These are phyloP conservation scores for Tenthredo livida DNA, from an alignment of 2,888 invertebrate genomes.

Conservation along the genomic window DNA sequence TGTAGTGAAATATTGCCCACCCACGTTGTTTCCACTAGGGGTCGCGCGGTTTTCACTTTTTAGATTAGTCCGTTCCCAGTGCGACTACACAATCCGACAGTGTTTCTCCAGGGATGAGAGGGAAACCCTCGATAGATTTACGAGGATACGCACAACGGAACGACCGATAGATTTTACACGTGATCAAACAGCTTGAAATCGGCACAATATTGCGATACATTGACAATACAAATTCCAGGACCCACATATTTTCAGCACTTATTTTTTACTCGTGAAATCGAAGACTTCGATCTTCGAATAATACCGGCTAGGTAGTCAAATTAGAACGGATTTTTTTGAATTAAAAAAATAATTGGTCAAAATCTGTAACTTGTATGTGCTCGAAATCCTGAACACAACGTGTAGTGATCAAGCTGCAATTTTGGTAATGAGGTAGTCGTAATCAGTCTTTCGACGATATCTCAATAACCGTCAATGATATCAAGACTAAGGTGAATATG, in stretches of 20 bases:
- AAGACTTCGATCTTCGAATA: no score
- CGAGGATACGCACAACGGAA: background rate
- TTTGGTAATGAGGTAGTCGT: background rate
- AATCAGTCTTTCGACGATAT: background rate
- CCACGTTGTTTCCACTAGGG: constrained; percentile 23
- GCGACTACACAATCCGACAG: background rate
- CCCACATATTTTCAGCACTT: no score
- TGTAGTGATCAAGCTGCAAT: background rate
- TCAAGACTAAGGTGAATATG: background rate
- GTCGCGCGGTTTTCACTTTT: constrained; percentile 40
- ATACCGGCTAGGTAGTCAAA: no score
- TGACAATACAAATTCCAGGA: background rate
- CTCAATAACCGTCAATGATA: background rate
- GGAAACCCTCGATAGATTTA: constrained; percentile 16
- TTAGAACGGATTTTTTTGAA: no score
- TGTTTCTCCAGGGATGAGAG: constrained; percentile 1
- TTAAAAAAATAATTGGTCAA: no score
- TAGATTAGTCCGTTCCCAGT: constrained; percentile 14
- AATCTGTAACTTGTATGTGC: no score
- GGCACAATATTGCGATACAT: background rate
- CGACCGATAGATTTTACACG: constrained; percentile 26
- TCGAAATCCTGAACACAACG: background rate
- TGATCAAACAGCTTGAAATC: background rate
- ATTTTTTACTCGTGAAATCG: no score
- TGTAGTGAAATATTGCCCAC: constrained; percentile 39